Base-by-base conservation (phyloP, 2,797 vertebrate genomes). In the Peromyscus melanophrys region DNA sequence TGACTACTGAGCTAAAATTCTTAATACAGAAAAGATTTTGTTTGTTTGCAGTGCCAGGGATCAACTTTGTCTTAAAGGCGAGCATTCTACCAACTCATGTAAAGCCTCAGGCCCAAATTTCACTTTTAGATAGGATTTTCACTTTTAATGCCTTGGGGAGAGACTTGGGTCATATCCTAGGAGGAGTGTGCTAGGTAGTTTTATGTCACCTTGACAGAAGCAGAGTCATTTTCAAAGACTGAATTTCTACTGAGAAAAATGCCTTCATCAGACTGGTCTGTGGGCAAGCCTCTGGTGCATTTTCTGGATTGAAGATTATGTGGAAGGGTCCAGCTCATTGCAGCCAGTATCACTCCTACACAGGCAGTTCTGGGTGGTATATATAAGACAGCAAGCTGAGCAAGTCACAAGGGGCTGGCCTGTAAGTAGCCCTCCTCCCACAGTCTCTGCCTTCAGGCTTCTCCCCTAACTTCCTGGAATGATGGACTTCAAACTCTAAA, bases 11-110 rank as follows among this genome's bases (percentile, higher is more conserved):
- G 89, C 73, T 93, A 94, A 88, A 95, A 80, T 65, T 91, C 0
- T 2, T 59, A 97, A 37, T 84, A 86, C n/a, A 95, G 89, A 81
- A 97, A 91, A 77, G 37, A 0, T 91, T n/a, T 96, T 73, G 23
- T 67, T 81, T 89, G 31, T 63, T 69, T 40, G 34, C 34, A 67
- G 77, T 81, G 25, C 49, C 61, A 69, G 25, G 25, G 16, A 90
- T 55, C 16, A 67, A 69, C 63, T 27, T 55, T 34, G 63, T 61
- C 43, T 90, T n/a, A 25, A n/a, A 55, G 76, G 34, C 76, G 67
- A 81, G n/a, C 17, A 69, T 75, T 88, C 69, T 57, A 88, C 6
- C 71, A 89, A 77, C 55, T 89, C 11, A 61, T 31, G 2, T 46
- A 77, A 49, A 61, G 23, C 13, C 37, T 31, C 37, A 81, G 17